These are phyloP conservation scores for Falco naumanni DNA, from an alignment of 2,797 vertebrate species.

Conservation along the genomic window DNA sequence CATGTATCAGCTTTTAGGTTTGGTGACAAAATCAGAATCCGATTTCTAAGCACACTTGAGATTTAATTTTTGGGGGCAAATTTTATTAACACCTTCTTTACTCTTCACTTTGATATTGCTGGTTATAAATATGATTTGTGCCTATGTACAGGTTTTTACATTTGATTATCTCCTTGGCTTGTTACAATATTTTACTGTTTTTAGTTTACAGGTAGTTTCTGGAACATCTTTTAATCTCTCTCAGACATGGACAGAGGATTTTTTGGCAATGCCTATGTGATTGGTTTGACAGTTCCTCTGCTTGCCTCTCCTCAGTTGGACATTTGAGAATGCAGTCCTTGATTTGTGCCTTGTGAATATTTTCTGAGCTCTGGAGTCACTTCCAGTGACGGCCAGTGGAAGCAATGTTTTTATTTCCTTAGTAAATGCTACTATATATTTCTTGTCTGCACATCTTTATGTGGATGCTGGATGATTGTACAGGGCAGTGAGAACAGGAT, in stretches of 20 bases:
- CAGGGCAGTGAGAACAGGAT: not conserved
- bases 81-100: not conserved
- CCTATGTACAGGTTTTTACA: not conserved
- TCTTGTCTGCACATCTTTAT: not conserved
- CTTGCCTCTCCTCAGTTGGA: rapidly evolving
- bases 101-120: not conserved
- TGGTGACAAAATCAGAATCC: not conserved
- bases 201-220: not conserved
- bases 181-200: not conserved
- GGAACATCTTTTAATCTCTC: not conserved
- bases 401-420: not conserved
- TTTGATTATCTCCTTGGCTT: not conserved
- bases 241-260: not conserved
- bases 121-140: not conserved
- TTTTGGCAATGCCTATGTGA: not conserved
- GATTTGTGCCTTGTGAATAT: not conserved
- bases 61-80: not conserved
- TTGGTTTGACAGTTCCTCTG: not conserved
- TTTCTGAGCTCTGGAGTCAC: not conserved
- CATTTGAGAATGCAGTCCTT: not conserved
- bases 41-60: not conserved
- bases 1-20: not conserved
- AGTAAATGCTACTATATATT: not conserved
- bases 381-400: not conserved
- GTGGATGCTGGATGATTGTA: not conserved